phyloP scores from a whole-genome alignment of 1,140 invertebrate species.

The honey bee (Apis mellifera) region DNA sequence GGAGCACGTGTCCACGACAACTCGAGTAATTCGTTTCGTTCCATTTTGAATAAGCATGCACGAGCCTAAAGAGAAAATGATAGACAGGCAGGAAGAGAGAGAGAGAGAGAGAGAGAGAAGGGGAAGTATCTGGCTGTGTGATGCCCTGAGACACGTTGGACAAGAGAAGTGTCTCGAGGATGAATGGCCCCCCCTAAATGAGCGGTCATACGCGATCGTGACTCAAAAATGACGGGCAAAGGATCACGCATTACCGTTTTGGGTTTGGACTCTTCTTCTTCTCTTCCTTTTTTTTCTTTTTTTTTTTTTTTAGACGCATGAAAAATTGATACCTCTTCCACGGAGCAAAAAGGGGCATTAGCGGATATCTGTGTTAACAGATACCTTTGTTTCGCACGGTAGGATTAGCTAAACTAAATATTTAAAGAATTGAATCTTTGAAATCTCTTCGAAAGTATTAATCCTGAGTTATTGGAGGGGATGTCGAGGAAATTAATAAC shows the following conservation, averaged over 20 bases:
- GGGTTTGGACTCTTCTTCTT: too few relatives aligned
- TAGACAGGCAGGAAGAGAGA: conserved; percentile 39
- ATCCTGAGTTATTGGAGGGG: too few relatives aligned
- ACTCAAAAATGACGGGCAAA: conserved; percentile 15
- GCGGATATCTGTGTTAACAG: too few relatives aligned
- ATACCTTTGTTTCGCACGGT: too few relatives aligned
- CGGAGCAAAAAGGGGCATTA: too few relatives aligned
- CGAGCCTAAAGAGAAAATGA: conserved; percentile 43
- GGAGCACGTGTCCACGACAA: conserved; percentile 41
- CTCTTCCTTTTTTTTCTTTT: neutral
- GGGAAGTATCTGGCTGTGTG: conserved; percentile 19
- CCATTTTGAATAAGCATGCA: conserved; percentile 37
- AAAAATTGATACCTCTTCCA: neutral
- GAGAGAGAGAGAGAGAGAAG: conserved; percentile 43
- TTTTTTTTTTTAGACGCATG: neutral
- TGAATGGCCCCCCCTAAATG: conserved; percentile 44
- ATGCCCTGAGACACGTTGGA: conserved; percentile 3
- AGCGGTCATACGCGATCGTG: conserved; percentile 35
- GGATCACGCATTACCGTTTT: neutral
- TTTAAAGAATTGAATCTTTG: too few relatives aligned
- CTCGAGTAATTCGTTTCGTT: conserved; percentile 51
- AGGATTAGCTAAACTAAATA: too few relatives aligned
- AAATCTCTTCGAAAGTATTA: too few relatives aligned
- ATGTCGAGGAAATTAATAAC: too few relatives aligned
- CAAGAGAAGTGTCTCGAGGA: conserved; percentile 44